Evolutionary conservation across 1,140 invertebrate species (phyloP).

Genomic region (Harlomillsia oculata): DNA sequence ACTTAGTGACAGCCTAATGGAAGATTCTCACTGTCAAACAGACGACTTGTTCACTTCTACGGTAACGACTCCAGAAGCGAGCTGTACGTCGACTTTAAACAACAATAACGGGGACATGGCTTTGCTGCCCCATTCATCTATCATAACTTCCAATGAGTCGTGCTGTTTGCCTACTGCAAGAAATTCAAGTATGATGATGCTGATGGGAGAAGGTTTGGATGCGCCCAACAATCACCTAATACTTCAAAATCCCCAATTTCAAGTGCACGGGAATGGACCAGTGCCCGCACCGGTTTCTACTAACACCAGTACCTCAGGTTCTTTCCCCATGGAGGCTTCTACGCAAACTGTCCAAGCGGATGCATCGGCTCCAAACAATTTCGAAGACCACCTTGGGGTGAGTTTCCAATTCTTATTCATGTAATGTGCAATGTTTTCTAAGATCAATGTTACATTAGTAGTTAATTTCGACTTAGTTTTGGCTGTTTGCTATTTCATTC

Average conservation of each 20-base stretch:
- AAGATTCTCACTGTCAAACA: constrained; percentile 24
- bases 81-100: neutral
- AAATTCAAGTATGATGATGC: too few relatives aligned
- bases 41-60: constrained; percentile 7
- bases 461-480: neutral
- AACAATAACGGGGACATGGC: neutral
- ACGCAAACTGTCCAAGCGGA: constrained; percentile 18
- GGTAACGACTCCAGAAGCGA: neutral
- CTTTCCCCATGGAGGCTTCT: constrained; percentile 27
- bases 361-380: constrained; percentile 6
- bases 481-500: neutral
- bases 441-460: neutral
- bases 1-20: constrained; percentile 15
- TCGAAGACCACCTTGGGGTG: constrained; percentile 24
- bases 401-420: too few relatives aligned
- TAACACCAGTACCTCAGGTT: neutral
- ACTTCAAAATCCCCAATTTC: constrained; percentile 1
- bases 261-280: constrained; percentile 4
- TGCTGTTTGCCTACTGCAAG: neutral
- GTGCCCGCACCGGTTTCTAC: neutral
- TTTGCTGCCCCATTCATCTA: neutral
- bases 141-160: too few relatives aligned
- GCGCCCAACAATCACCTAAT: constrained; percentile 1
- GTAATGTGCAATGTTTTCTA: neutral
- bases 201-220: too few relatives aligned